Base-by-base conservation (phyloP, 1,140 invertebrate genomes). In the Microplitis demolitor region DNA sequence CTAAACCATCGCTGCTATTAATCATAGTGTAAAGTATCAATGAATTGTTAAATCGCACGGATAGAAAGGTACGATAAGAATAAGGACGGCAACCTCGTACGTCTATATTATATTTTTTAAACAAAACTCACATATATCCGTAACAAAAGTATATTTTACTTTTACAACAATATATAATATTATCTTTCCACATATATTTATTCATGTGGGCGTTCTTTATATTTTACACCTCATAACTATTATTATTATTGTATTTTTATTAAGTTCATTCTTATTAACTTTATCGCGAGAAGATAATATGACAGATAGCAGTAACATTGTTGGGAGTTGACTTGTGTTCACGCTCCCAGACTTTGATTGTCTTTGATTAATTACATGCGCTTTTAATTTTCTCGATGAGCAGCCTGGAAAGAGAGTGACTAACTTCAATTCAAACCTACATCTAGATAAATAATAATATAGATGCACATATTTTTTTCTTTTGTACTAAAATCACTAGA, bases 301-400 rank as follows among this genome's bases (percentile, higher is more conserved):
- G 79, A 79, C 77, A 76, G 77, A 79, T 80, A 78, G 54, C 70
- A 69, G 79, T 80, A 74, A 78, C 58, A 39, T 79, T 76, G 78
- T 86, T 86, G 80, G 77, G 82, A 85, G 82, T 85, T 69, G 58
- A 74, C 60, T 64, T 31, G 60, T 78, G 67, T 37, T 66, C 69
- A 75, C 76, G 80, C 83, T 87, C 85, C 84, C 86, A 85, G 80
- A 82, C 77, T 86, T 85, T 86, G 84, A 87, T 85, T 87, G 85
- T 87, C 83, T 84, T 82, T 87, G 85, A 87, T 87, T 85, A 85
- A 87, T 87, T 84, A 80, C 8, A 51, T 50, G 39, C 64, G 4
- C 50, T 24, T 54, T 50, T 34, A 53, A 50, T 51, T 53, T 67
- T 67, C 62, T 50, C 62, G 62, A 64, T 64, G 62, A 39, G 39